Base-by-base conservation (phyloP, 2,888 invertebrate species). In the Pristionchus fissidentatus region DNA sequence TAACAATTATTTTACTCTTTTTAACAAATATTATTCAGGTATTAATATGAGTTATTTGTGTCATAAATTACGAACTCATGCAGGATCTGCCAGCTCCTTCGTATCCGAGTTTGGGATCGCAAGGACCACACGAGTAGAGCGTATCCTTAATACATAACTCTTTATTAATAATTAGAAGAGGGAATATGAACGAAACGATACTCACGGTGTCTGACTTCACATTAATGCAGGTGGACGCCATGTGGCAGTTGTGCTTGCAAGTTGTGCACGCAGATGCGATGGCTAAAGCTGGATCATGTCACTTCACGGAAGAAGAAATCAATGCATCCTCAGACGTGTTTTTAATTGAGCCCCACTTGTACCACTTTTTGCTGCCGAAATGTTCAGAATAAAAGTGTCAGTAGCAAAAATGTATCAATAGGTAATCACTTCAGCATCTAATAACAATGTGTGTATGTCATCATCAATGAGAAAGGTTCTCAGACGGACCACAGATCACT, bases 211-310 rank as follows among this genome's bases (percentile, higher is more conserved):
- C 62, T 29, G 10, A 22, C 13, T 35, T 83, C n/a, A 55, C 1
- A 55, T 83, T 83, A 1, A 32, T 15, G 35, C 83, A 83, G 57
- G 26, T 75, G 41, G 83, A 73, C 3, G 83, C 73, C 22, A 52
- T 46, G 35, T 83, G 83, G 77, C 83, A 83, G 77, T 32, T 43
- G 77, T 83, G 83, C 60, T 83, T 41, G 49, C 83, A 83, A 3
- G 73, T 73, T 0, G 19, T 22, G 60, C 83, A 83, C 13, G 70
- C 29, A 8, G 22, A n/a, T 0, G 55, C 13, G 15, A 46, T 35
- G 10, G 70, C 83, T 83, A 15, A 83, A 83, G 32, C n/a, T 32
- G 43, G n/a, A 73, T 38, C 19, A 19, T 66, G 19, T 35, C 62
- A 35, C 62, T 35, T 13, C 19, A 35, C 26, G n/a, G n/a, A n/a